Evolutionary conservation across 2,797 vertebrate genomes (phyloP), one percentile per base, ranked within the genome.

Genomic region (Mus minutoides): DNA sequence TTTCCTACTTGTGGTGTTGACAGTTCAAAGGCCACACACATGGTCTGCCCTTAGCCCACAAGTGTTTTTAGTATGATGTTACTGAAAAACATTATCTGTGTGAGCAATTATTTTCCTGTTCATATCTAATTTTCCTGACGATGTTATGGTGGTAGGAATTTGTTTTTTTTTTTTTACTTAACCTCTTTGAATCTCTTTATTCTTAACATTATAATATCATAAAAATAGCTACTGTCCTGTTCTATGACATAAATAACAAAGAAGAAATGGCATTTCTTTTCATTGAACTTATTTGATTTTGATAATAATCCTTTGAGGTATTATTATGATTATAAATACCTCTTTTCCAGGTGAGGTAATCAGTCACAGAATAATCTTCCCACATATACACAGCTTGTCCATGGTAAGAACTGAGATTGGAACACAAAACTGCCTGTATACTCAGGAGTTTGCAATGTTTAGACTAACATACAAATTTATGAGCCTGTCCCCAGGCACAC

Each of bases 171-270:
- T 46, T 4, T 77, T 31, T 37, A 91, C 2, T 75, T 87, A 95
- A 58, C 4, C 24, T 93, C 17, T 8, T 58, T 95, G 26, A 94
- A 21, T n/a, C 6, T 80, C n/a, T 19, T 7, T 2, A 26, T 52
- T 40, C 80, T 94, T 56, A 76, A 92, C 67, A 94, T 58, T 85
- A 85, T 60, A 88, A 82, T 78, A 78, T 24, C 11, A 58, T 69
- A 83, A 90, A 37, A 34, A 6, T 90, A 73, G 49, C 10, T 52
- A 83, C 3, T 77, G 54, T 73, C 17, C 11, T 87, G 6, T 75
- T 13, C 43, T 76, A 46, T 88, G 31, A 58, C 77, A 12, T 52
- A 88, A 67, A 83, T 76, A 52, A 78, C 88, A 22, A 76, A 76
- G 31, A 87, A 71, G 0, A 79, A 93, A 71, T 1, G 52, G 58